Conservation (phyloP, 2,888 invertebrate genomes). For the Oxystoma pomonae region DNA sequence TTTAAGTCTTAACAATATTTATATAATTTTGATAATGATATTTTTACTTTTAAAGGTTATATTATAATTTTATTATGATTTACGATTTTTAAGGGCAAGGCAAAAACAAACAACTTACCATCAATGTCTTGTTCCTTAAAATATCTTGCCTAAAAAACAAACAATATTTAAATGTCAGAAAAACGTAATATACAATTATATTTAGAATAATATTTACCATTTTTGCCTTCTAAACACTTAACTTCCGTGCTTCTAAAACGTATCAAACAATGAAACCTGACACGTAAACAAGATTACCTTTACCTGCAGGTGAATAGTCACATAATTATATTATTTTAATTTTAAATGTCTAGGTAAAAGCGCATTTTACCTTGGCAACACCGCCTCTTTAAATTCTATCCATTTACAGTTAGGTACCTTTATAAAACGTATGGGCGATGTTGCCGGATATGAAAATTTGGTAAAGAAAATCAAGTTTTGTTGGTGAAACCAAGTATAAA, state of each 20-base stretch:
- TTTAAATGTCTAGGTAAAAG: not conserved
- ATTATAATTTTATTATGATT: no score
- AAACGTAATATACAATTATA: not conserved
- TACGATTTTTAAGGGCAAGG: not conserved
- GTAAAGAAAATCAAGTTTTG: no score
- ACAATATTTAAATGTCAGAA: not conserved
- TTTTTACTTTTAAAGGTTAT: no score
- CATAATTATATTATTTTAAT: no score
- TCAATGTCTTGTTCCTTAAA: slow-evolving; percentile 95
- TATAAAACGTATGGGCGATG: not conserved
- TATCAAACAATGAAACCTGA: not conserved
- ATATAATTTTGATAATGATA: no score
- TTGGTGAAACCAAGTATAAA: no score
- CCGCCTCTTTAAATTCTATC: not conserved
- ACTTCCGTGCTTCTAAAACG: no score
- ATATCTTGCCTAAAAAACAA: slow-evolving; percentile 73
- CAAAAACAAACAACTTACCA: slow-evolving; percentile 57
- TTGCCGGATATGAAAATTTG: no score
- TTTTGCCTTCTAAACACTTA: not conserved
- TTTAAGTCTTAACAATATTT: no score
- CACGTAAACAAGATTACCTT: not conserved
- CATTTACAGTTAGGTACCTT: not conserved
- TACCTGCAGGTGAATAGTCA: not conserved
- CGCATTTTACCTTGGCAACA: not conserved
- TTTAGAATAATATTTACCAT: not conserved